These are phyloP conservation scores for Calypte anna DNA, from an alignment of 2,113 vertebrate species.

Conservation along the genomic window DNA sequence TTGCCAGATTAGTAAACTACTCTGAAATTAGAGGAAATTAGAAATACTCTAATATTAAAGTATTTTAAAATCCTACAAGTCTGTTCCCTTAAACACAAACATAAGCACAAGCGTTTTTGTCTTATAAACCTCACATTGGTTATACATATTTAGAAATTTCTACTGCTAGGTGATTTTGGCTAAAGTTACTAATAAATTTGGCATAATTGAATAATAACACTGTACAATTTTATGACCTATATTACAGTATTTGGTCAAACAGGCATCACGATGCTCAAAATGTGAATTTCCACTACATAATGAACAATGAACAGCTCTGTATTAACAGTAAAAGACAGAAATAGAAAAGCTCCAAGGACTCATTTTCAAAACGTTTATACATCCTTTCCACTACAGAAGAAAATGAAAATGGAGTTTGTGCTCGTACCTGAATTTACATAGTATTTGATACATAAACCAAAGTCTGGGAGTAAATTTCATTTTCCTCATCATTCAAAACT, in stretches of 20 bases:
- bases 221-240: constrained; percentile 17
- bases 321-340: constrained; percentile 37
- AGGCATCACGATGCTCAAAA: constrained; percentile 4
- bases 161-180: constrained; percentile 16
- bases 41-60: background rate
- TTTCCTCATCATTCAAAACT: constrained; percentile 23
- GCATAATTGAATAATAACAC: constrained; percentile 22
- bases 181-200: constrained; percentile 24
- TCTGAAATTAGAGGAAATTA: constrained; percentile 45
- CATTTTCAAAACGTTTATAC: constrained; percentile 1
- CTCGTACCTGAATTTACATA: constrained; percentile 38
- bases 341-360: constrained; percentile 18
- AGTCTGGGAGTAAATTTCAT: constrained; percentile 6
- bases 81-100: constrained; percentile 1
- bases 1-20: constrained; percentile 39
- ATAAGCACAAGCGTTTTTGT: background rate
- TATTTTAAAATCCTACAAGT: background rate
- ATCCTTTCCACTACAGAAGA: background rate
- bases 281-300: constrained; percentile 24
- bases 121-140: background rate
- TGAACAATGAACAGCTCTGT: constrained; percentile 31
- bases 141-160: background rate
- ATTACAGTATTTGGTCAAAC: constrained; percentile 26
- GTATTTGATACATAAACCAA: constrained; percentile 11
- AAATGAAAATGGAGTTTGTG: constrained; percentile 14